Evolutionary conservation across 1,140 invertebrate genomes (phyloP).

Genomic region (Asbolus verrucosus): DNA sequence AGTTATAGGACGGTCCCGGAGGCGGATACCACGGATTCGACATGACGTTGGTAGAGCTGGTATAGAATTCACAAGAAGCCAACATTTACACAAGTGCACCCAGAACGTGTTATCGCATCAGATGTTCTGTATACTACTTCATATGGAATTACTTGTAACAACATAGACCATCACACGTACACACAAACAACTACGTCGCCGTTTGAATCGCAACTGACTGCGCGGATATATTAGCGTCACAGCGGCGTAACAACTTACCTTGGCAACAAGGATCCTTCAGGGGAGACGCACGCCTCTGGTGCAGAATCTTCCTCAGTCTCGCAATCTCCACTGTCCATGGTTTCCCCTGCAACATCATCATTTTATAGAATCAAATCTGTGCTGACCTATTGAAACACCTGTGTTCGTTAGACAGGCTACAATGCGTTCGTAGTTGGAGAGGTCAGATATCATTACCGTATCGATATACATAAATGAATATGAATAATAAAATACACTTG

Average conservation of each 20-base stretch:
- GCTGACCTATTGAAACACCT: conserved; percentile 34
- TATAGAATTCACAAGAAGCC: conserved; percentile 17
- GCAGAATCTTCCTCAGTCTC: conserved; percentile 62
- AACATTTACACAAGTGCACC: conserved; percentile 28
- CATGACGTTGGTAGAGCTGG: conserved; percentile 21
- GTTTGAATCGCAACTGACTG: conserved; percentile 45
- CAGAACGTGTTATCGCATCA: neutral
- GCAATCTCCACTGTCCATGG: conserved; percentile 60
- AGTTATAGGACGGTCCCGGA: conserved; percentile 46
- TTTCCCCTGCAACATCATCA: conserved; percentile 53
- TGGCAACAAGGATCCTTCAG: conserved; percentile 57
- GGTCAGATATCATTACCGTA: conserved; percentile 39
- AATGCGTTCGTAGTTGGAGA: conserved; percentile 44
- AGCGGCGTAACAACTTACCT: conserved; percentile 56
- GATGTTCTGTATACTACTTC: conserved; percentile 1
- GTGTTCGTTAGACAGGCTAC: conserved; percentile 35
- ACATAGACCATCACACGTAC: conserved; percentile 12
- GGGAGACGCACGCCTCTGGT: conserved; percentile 61
- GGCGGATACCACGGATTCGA: conserved; percentile 52
- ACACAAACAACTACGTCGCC: conserved; percentile 33
- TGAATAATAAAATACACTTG: neutral
- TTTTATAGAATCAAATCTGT: conserved; percentile 4
- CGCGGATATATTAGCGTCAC: conserved; percentile 38
- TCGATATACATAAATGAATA: conserved; percentile 18
- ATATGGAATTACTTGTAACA: conserved; percentile 24